Conservation (phyloP, 2,113 vertebrate genomes). For the Fukomys damarensis region DNA sequence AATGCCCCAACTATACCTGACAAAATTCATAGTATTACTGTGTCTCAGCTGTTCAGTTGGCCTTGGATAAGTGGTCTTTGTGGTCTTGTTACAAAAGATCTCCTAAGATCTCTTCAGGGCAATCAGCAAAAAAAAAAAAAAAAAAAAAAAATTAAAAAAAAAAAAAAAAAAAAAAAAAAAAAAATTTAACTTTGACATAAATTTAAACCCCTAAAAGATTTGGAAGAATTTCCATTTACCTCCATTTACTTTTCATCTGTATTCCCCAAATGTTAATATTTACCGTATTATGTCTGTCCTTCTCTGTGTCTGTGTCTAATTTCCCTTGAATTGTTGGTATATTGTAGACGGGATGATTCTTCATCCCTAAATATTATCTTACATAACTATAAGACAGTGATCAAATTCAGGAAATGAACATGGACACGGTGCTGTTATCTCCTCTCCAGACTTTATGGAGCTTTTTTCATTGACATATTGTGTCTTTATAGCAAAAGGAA, state of each 20-base stretch:
- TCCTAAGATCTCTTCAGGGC: constrained; percentile 58
- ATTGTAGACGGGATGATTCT: neutral
- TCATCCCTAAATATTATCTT: neutral
- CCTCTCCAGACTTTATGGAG: neutral
- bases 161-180: no score
- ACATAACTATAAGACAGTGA: neutral
- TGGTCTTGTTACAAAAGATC: neutral
- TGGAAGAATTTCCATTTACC: neutral
- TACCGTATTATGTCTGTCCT: neutral
- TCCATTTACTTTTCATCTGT: neutral
- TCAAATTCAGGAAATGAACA: neutral
- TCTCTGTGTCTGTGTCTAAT: neutral
- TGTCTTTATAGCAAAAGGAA: neutral
- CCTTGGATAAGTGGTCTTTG: neutral
- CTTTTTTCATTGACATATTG: neutral
- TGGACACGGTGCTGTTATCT: neutral
- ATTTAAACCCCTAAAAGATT: constrained; percentile 57
- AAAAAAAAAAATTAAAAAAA: no score
- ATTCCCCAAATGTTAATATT: neutral
- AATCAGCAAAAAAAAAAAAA: constrained; percentile 39
- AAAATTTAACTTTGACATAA: no score
- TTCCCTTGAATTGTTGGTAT: neutral
- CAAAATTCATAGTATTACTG: neutral
- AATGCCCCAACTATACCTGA: constrained; percentile 10
- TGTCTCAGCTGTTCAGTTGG: neutral